phyloP scores from a whole-genome alignment of 2,797 vertebrate species.

The Varecia variegata region DNA sequence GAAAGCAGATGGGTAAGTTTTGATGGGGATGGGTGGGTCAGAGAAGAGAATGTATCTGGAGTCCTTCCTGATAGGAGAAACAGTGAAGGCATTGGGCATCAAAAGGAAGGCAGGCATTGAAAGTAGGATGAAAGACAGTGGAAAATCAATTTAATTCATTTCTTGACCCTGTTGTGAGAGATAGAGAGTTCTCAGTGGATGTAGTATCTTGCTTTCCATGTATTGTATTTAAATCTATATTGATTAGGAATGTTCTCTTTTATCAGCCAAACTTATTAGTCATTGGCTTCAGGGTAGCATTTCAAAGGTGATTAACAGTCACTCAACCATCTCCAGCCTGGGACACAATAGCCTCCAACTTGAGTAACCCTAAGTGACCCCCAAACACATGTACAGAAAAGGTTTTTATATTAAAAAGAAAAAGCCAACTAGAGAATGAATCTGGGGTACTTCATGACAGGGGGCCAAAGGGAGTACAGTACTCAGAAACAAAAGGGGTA shows the following conservation, averaged over 20 bases:
- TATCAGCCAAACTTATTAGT: constrained; percentile 1
- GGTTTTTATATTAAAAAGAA: neutral
- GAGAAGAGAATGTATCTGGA: neutral
- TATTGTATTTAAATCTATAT: neutral
- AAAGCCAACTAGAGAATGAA: constrained; percentile 10
- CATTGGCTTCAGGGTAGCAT: constrained; percentile 28
- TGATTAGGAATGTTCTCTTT: constrained; percentile 5
- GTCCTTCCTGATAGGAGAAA: neutral
- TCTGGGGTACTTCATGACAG: neutral
- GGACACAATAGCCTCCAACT: neutral
- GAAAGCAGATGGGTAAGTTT: neutral
- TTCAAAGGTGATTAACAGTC: constrained; percentile 48
- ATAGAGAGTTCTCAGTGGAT: neutral
- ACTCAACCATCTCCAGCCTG: neutral
- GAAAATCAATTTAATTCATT: constrained; percentile 44
- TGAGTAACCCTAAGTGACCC: constrained; percentile 14
- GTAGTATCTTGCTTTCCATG: neutral
- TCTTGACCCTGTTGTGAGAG: constrained; percentile 13
- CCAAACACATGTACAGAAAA: neutral
- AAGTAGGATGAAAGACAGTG: neutral
- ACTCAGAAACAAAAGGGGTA: constrained; percentile 22
- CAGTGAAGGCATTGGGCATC: neutral
- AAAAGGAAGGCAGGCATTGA: neutral
- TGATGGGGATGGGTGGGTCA: neutral
- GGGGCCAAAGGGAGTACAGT: neutral